A percentile compares a stretch with the other conserved stretches of the same genome.
Conservation (phyloP, 2,113 vertebrate genomes). For the Ursus arctos region DNA sequence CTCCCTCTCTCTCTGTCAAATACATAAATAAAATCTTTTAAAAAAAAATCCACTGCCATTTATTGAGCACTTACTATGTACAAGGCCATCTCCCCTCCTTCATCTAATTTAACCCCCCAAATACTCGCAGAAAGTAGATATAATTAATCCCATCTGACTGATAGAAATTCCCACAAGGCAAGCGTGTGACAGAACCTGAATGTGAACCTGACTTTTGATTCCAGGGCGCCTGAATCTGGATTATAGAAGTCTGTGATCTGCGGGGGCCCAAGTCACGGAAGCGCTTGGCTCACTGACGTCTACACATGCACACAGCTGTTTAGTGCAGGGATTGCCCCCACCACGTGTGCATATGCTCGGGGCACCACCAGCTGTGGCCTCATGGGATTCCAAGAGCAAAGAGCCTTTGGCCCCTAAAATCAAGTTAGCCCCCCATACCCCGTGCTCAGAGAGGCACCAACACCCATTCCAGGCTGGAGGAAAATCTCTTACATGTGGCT, state of each 20-base stretch:
- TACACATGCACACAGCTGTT: neutral
- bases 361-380: neutral
- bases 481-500: neutral
- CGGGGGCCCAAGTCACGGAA: too few relatives aligned
- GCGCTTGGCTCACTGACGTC: too few relatives aligned
- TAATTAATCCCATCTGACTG: neutral
- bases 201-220: neutral
- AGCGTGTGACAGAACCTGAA: too few relatives aligned
- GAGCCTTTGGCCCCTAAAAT: neutral
- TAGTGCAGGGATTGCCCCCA: fast-evolving
- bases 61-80: neutral
- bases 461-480: neutral
- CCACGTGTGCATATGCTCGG: fast-evolving
- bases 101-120: neutral
- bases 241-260: neutral
- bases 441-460: neutral
- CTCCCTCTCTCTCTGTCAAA: too few relatives aligned
- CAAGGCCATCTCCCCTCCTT: too few relatives aligned
- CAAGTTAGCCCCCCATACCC: neutral
- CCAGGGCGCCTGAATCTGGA: neutral
- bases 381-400: neutral
- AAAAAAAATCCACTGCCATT: neutral
- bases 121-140: neutral
- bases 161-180: neutral
- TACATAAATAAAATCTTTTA: too few relatives aligned